Base-by-base conservation (phyloP, 2,113 vertebrate species). In the Entosphenus tridentatus region DNA sequence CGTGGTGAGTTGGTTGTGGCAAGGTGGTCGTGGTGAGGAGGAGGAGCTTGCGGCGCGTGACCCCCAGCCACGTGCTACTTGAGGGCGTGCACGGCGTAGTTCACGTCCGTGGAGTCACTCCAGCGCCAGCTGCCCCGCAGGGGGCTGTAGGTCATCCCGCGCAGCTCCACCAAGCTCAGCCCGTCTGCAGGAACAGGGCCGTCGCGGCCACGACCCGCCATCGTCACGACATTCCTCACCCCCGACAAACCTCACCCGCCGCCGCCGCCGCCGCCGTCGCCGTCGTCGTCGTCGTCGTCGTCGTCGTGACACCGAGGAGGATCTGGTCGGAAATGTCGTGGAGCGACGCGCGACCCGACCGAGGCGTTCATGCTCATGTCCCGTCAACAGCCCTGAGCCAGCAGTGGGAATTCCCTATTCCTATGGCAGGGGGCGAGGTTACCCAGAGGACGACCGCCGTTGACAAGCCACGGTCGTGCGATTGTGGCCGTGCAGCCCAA, bases 141-240 rank as follows among this genome's bases (percentile, higher is more conserved):
- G 0, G 89, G 90, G 72, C 91, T 96, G 71, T 88, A 96, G 71
- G 87, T 14, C 87, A 95, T 91, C 68, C 93, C 93, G 9, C 73
- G 78, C 74, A 96, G 77, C 1, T 79, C 77, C 76, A 82, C 81
- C 70, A 95, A 87, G 1, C 72, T 82, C 72, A 95, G 84, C 69
- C 86, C 87, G 76, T 82, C 93, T 96, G 76, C 62, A 65, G 10
- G 10, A 21, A 65, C 21, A 21, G 62, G n/a, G 21, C 8, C n/a
- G n/a, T 9, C 10, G n/a, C 10, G 10, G 62, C 9, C 62, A 8
- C 8, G n/a, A 9, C 10, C 21, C 10, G 8, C n/a, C 21, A 65
- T 18, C n/a, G 18, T 65, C 62, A 16, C 21, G 10, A n/a, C 21
- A 10, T 14, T 17, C 13, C 62, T 2, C n/a, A 65, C n/a, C n/a